These are phyloP conservation scores for Porphyrio hochstetteri DNA, from an alignment of 2,113 vertebrate genomes.

Conservation along the genomic window DNA sequence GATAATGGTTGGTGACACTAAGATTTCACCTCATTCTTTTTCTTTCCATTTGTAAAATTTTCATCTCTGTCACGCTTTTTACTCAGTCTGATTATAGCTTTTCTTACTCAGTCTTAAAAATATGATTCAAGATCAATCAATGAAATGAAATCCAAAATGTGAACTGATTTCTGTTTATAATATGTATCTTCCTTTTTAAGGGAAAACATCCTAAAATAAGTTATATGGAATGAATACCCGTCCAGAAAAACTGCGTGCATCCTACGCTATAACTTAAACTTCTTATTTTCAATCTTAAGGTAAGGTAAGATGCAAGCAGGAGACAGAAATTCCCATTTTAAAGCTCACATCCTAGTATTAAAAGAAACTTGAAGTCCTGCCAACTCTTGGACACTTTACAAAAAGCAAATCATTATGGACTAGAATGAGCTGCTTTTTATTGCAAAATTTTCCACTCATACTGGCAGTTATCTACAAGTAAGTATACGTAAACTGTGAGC, in stretches of 20 bases:
- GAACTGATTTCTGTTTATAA: not conserved
- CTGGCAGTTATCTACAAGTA: not conserved
- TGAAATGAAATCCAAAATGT: not conserved
- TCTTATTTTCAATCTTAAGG: not conserved
- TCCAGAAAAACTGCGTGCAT: not conserved
- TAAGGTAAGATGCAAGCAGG: not conserved
- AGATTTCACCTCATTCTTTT: not conserved
- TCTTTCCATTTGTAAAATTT: not conserved
- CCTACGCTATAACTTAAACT: not conserved
- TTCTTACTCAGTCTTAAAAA: not conserved
- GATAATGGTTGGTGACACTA: not conserved
- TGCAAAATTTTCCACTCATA: not conserved
- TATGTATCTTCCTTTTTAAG: not conserved
- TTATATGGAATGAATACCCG: not conserved
- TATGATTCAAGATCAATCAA: not conserved
- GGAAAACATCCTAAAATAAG: not conserved
- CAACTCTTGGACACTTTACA: not conserved
- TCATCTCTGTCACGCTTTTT: not conserved
- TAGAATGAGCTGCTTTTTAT: not conserved
- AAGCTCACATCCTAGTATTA: not conserved
- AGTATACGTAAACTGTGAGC: not conserved
- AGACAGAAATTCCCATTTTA: not conserved
- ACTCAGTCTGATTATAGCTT: not conserved
- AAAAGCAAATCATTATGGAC: not conserved
- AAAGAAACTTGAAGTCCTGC: not conserved